Evolutionary conservation across 1,140 invertebrate genomes (phyloP).

Genomic region (Neelides sp.): DNA sequence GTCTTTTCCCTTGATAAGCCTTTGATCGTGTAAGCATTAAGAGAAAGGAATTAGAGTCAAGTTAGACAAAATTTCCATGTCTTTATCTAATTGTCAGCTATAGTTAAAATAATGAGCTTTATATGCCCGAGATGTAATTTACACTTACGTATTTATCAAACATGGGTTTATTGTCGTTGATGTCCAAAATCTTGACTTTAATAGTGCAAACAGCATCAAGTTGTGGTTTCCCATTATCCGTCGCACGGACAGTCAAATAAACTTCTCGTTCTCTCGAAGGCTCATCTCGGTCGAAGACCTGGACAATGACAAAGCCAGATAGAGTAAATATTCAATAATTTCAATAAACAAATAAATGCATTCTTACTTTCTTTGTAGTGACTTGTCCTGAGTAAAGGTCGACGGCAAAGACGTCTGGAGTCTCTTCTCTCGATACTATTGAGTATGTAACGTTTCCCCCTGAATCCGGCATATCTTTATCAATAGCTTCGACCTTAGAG

Average conservation of each 20-base stretch:
- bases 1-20: slow-evolving; percentile 11
- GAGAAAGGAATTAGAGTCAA: no score
- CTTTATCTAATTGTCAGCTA: no score
- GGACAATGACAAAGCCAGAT: slow-evolving; percentile 28
- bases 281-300: slow-evolving; percentile 71
- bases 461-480: slow-evolving; percentile 53
- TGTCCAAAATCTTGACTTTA: slow-evolving; percentile 66
- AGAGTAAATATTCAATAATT: background rate
- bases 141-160: slow-evolving; percentile 66
- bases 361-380: slow-evolving; percentile 50
- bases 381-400: slow-evolving; percentile 59
- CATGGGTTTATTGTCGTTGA: slow-evolving; percentile 73
- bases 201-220: slow-evolving; percentile 76
- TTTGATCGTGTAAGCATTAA: slow-evolving; percentile 10
- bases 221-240: slow-evolving; percentile 68
- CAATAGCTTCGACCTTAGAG: slow-evolving; percentile 41
- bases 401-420: slow-evolving; percentile 63
- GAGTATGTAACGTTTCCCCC: slow-evolving; percentile 67
- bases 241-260: slow-evolving; percentile 64
- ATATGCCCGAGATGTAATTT: no score
- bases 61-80: background rate
- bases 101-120: no score
- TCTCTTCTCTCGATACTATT: slow-evolving; percentile 57
- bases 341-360: background rate
- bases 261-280: slow-evolving; percentile 69